Base-by-base conservation (phyloP, 2,113 vertebrate genomes). In the Collichthys lucidus region DNA sequence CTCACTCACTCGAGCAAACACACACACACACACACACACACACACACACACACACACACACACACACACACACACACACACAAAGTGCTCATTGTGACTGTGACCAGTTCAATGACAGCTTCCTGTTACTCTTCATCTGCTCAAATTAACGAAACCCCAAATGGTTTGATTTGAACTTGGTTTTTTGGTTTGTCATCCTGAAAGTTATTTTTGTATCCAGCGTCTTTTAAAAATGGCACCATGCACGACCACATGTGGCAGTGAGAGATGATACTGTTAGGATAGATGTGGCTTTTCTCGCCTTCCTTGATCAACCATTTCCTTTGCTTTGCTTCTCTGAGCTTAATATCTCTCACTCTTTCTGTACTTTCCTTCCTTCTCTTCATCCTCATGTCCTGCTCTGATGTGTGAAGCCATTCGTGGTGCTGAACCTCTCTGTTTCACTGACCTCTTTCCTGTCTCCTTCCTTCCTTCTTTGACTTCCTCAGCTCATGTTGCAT, bases 371-470 rank as follows among this genome's bases (percentile, higher is more conserved):
- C 20, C 3, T 47, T n/a, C 24, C 29, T n/a, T 57, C 7, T 7
- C 3, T 63, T n/a, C 31, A 2, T 12, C 0, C 20, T 31, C 26
- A 46, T 74, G 59, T 31, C 47, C 24, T 26, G 35, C 16, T 2
- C 10, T 22, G 49, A 22, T 6, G 3, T 44, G 35, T 68, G 56
- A 74, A 66, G 62, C 79, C 74, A 4, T 89, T 85, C 65, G 2
- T 73, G 80, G 59, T 81, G 47, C 80, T 86, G 80, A 86, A 73
- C 68, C 17, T 47, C 14, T 16, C 5, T 4, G 42, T 12, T 1
- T 29, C 16, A 46, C 29, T 20, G 20, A 44, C 35, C 49, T 52
- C 12, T 40, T 31, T 17, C 12, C 40, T 64, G 61, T 44, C 35
- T n/a, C 8, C 1, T 26, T 46, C 55, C 66, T 65, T 22, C 42